A percentile compares a stretch with the other conserved stretches of the same genome.
These are phyloP conservation scores for Cybosia mesomella DNA, from an alignment of 2,888 invertebrate genomes.

Conservation along the genomic window DNA sequence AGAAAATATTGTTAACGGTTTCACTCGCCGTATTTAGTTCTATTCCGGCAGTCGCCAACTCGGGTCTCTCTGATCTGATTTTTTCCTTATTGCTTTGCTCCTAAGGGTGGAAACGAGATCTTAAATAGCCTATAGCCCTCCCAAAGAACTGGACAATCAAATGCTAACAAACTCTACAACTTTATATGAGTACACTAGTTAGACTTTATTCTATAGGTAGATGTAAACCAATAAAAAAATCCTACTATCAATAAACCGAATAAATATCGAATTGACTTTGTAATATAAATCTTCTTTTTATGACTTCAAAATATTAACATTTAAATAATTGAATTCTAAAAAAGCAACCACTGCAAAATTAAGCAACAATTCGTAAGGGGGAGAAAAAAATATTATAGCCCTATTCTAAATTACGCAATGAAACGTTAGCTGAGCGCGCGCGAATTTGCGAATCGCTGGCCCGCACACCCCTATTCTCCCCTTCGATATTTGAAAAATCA, in stretches of 20 bases:
- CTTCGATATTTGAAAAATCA: conserved; percentile 78
- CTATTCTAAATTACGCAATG: conserved; percentile 77
- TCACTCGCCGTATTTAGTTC: too few relatives aligned
- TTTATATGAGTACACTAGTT: not conserved
- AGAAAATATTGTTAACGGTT: not conserved
- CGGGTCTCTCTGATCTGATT: too few relatives aligned
- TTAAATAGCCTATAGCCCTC: too few relatives aligned
- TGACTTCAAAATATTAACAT: conserved; percentile 46
- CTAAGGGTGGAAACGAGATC: too few relatives aligned
- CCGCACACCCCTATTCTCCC: conserved; percentile 70
- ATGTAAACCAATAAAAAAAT: not conserved
- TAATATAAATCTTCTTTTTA: conserved; percentile 48
- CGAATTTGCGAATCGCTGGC: conserved; percentile 77
- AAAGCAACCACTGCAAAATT: conserved; percentile 59
- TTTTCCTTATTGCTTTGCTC: too few relatives aligned
- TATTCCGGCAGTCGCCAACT: too few relatives aligned
- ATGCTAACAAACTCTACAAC: too few relatives aligned
- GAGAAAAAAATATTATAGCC: conserved; percentile 53
- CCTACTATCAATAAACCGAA: conserved; percentile 24
- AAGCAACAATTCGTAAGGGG: conserved; percentile 54
- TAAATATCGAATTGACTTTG: conserved; percentile 34
- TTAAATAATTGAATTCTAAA: conserved; percentile 50
- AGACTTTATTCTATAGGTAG: not conserved
- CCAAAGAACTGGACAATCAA: too few relatives aligned
- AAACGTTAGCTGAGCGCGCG: conserved; percentile 77